Conservation (phyloP, 2,113 vertebrate species). For the Antechinus flavipes region DNA sequence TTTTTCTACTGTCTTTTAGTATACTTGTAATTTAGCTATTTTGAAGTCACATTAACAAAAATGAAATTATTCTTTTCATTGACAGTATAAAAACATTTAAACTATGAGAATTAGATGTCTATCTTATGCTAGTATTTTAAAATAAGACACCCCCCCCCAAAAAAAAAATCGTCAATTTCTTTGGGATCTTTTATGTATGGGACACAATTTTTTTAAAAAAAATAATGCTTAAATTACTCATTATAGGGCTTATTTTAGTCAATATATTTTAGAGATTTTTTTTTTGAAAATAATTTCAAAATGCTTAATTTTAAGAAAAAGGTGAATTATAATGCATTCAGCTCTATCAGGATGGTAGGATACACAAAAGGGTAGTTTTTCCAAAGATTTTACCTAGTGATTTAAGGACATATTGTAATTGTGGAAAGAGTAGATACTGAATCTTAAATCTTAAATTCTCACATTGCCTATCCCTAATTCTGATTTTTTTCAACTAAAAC, state of each 20-base stretch:
- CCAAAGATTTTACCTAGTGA: neutral
- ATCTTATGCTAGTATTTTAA: neutral
- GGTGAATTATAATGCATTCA: neutral
- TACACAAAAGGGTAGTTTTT: neutral
- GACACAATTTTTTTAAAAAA: neutral
- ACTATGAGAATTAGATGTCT: neutral
- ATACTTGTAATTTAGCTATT: neutral
- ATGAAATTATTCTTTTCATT: neutral
- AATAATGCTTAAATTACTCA: neutral
- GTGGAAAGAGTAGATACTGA: neutral
- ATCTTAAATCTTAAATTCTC: neutral
- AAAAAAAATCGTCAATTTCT: neutral
- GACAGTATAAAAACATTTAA: neutral
- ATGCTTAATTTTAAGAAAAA: neutral
- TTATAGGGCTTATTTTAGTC: neutral
- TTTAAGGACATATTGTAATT: too few relatives aligned
- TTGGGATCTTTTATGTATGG: neutral
- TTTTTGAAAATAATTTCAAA: constrained; percentile 15
- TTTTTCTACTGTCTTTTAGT: neutral
- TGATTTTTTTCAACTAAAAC: neutral
- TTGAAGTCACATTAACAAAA: neutral
- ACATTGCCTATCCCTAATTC: neutral
- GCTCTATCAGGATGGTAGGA: neutral
- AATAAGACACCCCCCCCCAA: neutral
- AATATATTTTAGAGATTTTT: neutral